Base-by-base conservation (phyloP, 2,113 vertebrate genomes). In the Anguilla rostrata region DNA sequence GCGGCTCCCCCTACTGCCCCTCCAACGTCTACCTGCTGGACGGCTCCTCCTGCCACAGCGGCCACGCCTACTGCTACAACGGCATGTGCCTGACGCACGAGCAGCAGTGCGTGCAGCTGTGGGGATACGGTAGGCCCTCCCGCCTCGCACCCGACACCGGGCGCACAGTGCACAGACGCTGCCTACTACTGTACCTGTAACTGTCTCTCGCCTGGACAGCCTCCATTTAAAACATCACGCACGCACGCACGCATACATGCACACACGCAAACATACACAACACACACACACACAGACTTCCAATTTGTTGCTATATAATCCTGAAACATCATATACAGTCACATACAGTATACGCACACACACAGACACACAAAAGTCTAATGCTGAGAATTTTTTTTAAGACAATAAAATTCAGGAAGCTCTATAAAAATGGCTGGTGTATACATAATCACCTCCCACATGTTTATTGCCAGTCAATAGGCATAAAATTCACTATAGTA, bases 21-120 rank as follows among this genome's bases (percentile, higher is more conserved):
- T 79, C 94, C 83, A 99, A 99, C 0, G 94, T 97, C 15, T 97
- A 98, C 92, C 94, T 97, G 34, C 93, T 98, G 91, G 98, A 99
- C 0, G 98, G 98, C 86, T 97, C 97, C 0, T 83, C 94, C 16
- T 99, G 98, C 0, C 97, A 97, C 78, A 53, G 88, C 0, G 95
- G 95, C 0, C 83, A 89, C 5, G 98, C 97, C 40, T 98, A 97
- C 93, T 99, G 98, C 94, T 94, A 91, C 92, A 96, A 96, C 0
- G 98, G 98, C 91, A 97, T 97, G 95, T 99, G 98, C 90, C 96
- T 98, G 90, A 98, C 97, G 2, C 97, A 98, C 40, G 94, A 96
- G 12, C 95, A 97, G 90, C 98, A 99, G 88, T 99, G 98, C 3
- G 89, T 96, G 89, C 97, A 97, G 94, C 96, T 99, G 71, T 99